A percentile compares a stretch with the other conserved stretches of the same genome.
Conservation (phyloP, 2,797 vertebrate genomes). For the Crocodylus rhombifer region DNA sequence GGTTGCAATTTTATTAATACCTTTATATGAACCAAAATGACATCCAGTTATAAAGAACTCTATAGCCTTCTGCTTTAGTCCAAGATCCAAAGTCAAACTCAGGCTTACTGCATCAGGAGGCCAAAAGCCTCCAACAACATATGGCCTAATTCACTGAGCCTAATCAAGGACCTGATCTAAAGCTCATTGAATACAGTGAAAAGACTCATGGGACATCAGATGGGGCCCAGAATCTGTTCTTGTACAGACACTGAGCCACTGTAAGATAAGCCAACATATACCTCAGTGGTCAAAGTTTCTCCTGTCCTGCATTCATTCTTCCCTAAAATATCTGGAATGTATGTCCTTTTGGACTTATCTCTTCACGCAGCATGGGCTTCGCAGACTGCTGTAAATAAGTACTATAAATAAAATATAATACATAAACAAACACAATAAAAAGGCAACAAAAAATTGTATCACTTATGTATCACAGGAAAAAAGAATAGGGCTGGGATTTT, state of each 20-base stretch:
- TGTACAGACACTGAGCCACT: neutral
- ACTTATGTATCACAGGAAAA: neutral
- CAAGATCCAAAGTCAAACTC: neutral
- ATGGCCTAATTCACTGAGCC: neutral
- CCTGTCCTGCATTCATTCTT: neutral
- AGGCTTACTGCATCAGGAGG: neutral
- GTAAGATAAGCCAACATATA: neutral
- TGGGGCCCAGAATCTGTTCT: neutral
- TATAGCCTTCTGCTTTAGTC: neutral
- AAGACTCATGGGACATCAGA: neutral
- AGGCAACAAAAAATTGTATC: neutral
- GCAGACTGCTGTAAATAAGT: neutral
- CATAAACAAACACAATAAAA: neutral
- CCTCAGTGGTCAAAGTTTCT: neutral
- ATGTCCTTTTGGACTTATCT: neutral
- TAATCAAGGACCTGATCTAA: neutral
- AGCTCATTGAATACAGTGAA: neutral
- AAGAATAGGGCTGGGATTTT: neutral
- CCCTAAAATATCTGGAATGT: neutral
- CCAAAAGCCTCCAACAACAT: neutral
- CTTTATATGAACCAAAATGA: conserved; percentile 62
- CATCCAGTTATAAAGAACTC: neutral
- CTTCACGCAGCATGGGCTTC: neutral
- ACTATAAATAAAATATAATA: neutral
- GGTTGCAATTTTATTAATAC: conserved; percentile 61